Base-by-base conservation (phyloP, 2,888 invertebrate genomes). In the Eudemis profundana region DNA sequence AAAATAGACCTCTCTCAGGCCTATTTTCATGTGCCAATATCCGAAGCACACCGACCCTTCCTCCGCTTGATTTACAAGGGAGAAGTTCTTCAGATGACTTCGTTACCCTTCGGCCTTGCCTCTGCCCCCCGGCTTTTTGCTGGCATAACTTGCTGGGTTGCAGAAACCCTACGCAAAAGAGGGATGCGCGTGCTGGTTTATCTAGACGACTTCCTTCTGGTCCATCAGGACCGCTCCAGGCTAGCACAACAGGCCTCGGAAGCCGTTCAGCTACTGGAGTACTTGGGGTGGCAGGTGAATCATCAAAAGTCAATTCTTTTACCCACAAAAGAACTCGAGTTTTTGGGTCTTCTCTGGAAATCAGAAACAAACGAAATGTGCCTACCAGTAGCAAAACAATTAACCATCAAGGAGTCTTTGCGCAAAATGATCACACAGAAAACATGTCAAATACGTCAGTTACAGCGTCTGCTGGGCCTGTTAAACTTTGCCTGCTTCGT, bases 201-300 rank as follows among this genome's bases (percentile, higher is more conserved):
- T 29, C 53, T 67, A 10, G 63, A 67, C 67, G 63, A 63, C 42
- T 67, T 40, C 42, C 47, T 63, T 12, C 8, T 63, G 27, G 67
- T 23, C 10, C 5, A 33, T 40, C 63, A 67, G 38, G 50, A 61
- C 21, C 40, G 12, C 4, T 5, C 46, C 3, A n/a, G 12, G 3
- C 10, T 46, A n/a, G 12, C 46, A 4, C n/a, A n/a, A 2, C 46
- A 46, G n/a, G 23, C 46, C n/a, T 12, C 46, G n/a, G 23, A 23
- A 46, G 21, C 47, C 14, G 14, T 23, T 49, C 27, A 49, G 15
- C 14, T 14, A 27, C 23, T 49, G 23, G 47, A 49, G 47, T 49
- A 49, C 47, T 7, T 49, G 7, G 47, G 47, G 23, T 23, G 23
- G 23, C 23, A 23, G 23, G 23, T 23, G 23, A 23, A 23, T 23